Conservation (phyloP, 2,797 vertebrate genomes). For the Selene dorsalis region DNA sequence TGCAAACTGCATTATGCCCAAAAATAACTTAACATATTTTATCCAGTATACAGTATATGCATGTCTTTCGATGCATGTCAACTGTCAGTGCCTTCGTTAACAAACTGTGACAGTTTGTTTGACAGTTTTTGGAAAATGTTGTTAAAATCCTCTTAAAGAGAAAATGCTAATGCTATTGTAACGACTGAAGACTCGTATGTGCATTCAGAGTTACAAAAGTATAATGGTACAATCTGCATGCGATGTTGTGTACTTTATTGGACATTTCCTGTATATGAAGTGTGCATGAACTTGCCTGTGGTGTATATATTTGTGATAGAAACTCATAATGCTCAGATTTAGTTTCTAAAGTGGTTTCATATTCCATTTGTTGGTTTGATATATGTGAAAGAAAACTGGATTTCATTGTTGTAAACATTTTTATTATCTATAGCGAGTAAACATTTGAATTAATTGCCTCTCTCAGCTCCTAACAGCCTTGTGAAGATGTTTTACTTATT, state of each 20-base stretch:
- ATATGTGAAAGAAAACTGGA: constrained; percentile 27
- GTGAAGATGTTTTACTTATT: constrained; percentile 51
- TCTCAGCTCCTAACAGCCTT: constrained; percentile 21
- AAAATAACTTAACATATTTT: constrained; percentile 3
- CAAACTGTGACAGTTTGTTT: constrained; percentile 7
- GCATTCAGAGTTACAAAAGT: constrained; percentile 17
- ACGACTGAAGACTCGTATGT: constrained; percentile 19
- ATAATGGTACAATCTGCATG: constrained; percentile 53
- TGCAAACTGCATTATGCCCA: constrained; percentile 21
- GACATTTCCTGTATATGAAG: constrained; percentile 28
- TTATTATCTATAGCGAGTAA: constrained; percentile 3
- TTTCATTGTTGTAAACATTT: constrained; percentile 15
- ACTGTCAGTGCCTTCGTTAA: constrained; percentile 1
- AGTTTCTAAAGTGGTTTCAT: constrained; percentile 39
- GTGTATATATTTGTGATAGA: constrained; percentile 29
- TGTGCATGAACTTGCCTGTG: constrained; percentile 59
- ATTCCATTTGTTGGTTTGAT: constrained; percentile 35
- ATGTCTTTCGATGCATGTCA: constrained; percentile 48
- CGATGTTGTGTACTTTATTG: constrained; percentile 14
- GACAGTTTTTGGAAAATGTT: constrained; percentile 7
- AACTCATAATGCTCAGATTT: constrained; percentile 29
- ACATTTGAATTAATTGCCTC: constrained; percentile 30
- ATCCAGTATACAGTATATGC: constrained; percentile 29
- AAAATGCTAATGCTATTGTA: background rate
- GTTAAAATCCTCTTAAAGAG: constrained; percentile 15